These are phyloP conservation scores for Epizoanthus fatuus DNA, from an alignment of 92 coral and sea anemone species.

Conservation along the genomic window DNA sequence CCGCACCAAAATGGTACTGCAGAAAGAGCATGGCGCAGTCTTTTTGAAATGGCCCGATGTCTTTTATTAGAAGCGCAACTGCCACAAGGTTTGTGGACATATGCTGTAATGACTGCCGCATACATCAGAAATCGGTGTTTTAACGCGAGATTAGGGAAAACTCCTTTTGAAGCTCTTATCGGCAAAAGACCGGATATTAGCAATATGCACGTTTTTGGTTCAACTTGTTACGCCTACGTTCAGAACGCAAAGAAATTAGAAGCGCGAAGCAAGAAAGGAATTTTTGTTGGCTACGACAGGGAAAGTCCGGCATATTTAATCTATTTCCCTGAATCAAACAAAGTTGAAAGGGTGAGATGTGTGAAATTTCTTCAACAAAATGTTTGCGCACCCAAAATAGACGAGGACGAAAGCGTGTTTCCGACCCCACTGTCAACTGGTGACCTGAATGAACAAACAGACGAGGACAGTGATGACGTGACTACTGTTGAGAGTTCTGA, in stretches of 20 bases:
- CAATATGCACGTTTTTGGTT: constrained; percentile 58
- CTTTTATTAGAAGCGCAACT: constrained; percentile 14
- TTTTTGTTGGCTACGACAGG: constrained; percentile 56
- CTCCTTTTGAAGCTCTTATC: constrained; percentile 58
- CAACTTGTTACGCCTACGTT: constrained; percentile 49
- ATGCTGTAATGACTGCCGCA: constrained; percentile 19
- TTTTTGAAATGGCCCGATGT: constrained; percentile 23
- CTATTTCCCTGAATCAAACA: constrained; percentile 29
- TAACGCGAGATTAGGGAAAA: constrained; percentile 54
- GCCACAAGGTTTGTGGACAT: constrained; percentile 49
- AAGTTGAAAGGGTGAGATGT: constrained; percentile 30
- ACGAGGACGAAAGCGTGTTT: constrained; percentile 5
- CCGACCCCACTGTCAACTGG: constrained; percentile 23
- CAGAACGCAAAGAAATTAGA: constrained; percentile 60
- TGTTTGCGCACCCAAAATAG: constrained; percentile 1
- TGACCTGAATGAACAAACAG: not conserved
- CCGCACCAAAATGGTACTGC: constrained; percentile 39
- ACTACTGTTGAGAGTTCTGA: not conserved
- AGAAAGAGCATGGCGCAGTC: constrained; percentile 3
- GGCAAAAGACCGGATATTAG: constrained; percentile 52
- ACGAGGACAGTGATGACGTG: constrained; percentile 27
- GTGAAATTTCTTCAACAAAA: constrained; percentile 5
- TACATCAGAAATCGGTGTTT: constrained; percentile 35
- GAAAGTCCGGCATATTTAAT: constrained; percentile 54
- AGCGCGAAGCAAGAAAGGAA: constrained; percentile 44